A percentile compares a stretch with the other conserved stretches of the same genome.
phyloP scores from a whole-genome alignment of 1,140 invertebrate species.

The Penaeus japonicus region DNA sequence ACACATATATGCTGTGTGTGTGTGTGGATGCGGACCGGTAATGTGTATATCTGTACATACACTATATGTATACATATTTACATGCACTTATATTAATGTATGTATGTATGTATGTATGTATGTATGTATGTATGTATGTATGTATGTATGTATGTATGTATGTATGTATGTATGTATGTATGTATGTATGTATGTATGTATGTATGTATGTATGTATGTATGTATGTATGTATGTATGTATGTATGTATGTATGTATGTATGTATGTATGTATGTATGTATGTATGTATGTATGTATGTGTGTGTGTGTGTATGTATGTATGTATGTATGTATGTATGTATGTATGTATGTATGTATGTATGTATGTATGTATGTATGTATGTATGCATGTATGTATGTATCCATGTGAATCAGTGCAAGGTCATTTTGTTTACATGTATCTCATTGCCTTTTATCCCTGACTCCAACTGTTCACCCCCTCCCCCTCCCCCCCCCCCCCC shows the following conservation, averaged over 20 bases:
- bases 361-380: neutral
- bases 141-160: neutral
- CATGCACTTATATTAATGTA: too few species aligned
- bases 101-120: neutral
- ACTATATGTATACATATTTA: neutral
- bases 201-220: neutral
- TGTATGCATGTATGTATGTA: neutral
- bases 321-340: neutral
- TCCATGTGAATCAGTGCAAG: too few species aligned
- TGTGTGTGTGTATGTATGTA: neutral
- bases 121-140: neutral
- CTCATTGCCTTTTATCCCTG: too few species aligned
- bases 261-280: neutral
- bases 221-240: neutral
- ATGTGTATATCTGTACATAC: too few species aligned
- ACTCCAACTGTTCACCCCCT: neutral
- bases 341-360: neutral
- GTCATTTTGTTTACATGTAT: too few species aligned
- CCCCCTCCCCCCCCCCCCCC: too few species aligned
- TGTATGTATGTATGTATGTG: neutral
- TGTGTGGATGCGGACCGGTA: too few species aligned
- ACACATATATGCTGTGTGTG: too few species aligned
- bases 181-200: too few species aligned
- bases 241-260: neutral
- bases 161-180: neutral